These are phyloP conservation scores for Nemoura dubitans DNA, from an alignment of 2,888 invertebrate species.

Conservation along the genomic window DNA sequence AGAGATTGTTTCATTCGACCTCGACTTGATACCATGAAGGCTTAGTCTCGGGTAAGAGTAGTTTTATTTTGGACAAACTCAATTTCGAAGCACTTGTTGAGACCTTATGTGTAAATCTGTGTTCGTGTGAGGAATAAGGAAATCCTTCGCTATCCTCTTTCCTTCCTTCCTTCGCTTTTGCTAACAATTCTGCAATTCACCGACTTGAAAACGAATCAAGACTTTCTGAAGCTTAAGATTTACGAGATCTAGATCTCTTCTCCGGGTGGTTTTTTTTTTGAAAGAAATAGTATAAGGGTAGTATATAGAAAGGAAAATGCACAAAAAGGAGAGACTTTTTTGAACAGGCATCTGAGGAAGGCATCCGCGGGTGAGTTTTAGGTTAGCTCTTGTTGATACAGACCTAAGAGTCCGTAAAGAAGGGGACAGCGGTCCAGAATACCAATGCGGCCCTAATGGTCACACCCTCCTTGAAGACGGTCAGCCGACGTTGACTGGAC, in stretches of 20 bases:
- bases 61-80: constrained; percentile 18
- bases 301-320: constrained; percentile 19
- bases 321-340: constrained; percentile 8
- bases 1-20: background rate
- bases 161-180: background rate
- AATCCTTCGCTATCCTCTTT: background rate
- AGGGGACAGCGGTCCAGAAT: background rate
- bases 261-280: constrained; percentile 5
- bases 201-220: constrained; percentile 40
- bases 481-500: background rate
- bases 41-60: background rate
- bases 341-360: background rate
- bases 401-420: constrained; percentile 12
- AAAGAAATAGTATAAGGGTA: constrained; percentile 13
- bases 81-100: constrained; percentile 39
- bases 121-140: constrained; percentile 34
- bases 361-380: background rate
- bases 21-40: background rate
- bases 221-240: constrained; percentile 39
- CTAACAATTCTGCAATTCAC: constrained; percentile 39
- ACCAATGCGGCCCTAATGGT: background rate
- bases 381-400: background rate
- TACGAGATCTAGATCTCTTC: constrained; percentile 25
- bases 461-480: background rate
- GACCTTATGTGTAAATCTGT: constrained; percentile 32